These are phyloP conservation scores for Melipona quadrifasciata DNA, from an alignment of 1,140 invertebrate species.

Conservation along the genomic window DNA sequence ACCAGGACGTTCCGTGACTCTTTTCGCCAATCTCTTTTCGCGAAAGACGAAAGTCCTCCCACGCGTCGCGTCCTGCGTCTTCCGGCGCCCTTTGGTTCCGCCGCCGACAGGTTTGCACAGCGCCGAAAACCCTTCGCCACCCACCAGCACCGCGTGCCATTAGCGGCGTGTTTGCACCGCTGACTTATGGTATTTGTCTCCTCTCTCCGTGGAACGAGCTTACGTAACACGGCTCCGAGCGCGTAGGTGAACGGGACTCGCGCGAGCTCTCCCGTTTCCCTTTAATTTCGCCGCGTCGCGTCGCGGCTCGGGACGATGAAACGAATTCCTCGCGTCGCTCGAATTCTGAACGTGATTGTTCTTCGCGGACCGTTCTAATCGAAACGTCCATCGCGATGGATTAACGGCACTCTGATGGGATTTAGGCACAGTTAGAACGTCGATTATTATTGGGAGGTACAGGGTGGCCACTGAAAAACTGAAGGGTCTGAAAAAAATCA, in stretches of 20 bases:
- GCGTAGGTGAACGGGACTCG: slow-evolving; percentile 37
- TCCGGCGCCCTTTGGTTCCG: slow-evolving; percentile 52
- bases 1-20: slow-evolving; percentile 49
- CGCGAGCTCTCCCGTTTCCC: background rate
- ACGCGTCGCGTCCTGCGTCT: slow-evolving; percentile 49
- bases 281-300: slow-evolving; percentile 8
- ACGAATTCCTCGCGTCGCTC: slow-evolving; percentile 32
- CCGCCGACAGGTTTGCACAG: slow-evolving; percentile 60
- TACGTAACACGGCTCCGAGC: slow-evolving; percentile 35
- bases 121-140: slow-evolving; percentile 52
- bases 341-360: background rate
- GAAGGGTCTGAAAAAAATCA: no score
- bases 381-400: background rate
- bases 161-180: slow-evolving; percentile 50
- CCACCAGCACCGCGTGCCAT: slow-evolving; percentile 33
- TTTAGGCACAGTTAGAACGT: background rate
- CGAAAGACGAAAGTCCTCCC: slow-evolving; percentile 56
- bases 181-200: slow-evolving; percentile 58
- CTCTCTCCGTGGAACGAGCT: slow-evolving; percentile 26
- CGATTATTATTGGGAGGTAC: no score
- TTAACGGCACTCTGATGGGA: slow-evolving; percentile 40
- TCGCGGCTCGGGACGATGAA: slow-evolving; percentile 1
- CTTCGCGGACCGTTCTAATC: background rate
- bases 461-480: no score
- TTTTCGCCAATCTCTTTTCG: slow-evolving; percentile 57